Percentiles rank a stretch among this genome's conserved stretches.
Conservation (phyloP, 1,140 invertebrate species). For the Callitettix versicolor region DNA sequence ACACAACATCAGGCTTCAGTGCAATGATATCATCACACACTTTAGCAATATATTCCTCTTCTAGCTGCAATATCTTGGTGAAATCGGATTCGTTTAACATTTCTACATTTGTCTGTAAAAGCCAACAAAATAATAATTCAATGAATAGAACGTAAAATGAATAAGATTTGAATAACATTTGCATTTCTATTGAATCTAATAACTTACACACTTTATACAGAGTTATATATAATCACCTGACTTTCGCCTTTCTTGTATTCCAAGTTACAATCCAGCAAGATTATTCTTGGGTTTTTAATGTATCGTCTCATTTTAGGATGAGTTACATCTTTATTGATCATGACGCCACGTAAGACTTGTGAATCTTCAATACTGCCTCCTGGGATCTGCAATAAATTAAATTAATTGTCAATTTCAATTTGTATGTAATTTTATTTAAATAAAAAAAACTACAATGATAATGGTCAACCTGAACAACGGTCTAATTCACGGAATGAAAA, state of each 20-base stretch:
- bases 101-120: conserved; percentile 84
- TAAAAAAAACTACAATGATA: too few species aligned
- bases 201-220: too few species aligned
- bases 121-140: conserved; percentile 8
- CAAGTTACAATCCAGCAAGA: conserved; percentile 88
- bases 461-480: too few species aligned
- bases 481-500: too few species aligned
- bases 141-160: too few species aligned
- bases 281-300: conserved; percentile 92
- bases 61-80: conserved; percentile 80
- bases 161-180: too few species aligned
- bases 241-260: conserved; percentile 99
- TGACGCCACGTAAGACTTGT: conserved; percentile 85
- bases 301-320: conserved; percentile 93
- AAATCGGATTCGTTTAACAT: conserved; percentile 93
- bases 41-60: conserved; percentile 90
- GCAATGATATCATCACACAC: conserved; percentile 90
- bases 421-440: too few species aligned
- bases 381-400: conserved; percentile 50
- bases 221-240: conserved; percentile 43
- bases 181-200: too few species aligned
- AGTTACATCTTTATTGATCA: conserved; percentile 98
- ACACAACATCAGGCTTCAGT: conserved; percentile 90
- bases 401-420: too few species aligned
- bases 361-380: conserved; percentile 94